phyloP scores from a whole-genome alignment of 2,888 invertebrate genomes.

The Noctua janthe region DNA sequence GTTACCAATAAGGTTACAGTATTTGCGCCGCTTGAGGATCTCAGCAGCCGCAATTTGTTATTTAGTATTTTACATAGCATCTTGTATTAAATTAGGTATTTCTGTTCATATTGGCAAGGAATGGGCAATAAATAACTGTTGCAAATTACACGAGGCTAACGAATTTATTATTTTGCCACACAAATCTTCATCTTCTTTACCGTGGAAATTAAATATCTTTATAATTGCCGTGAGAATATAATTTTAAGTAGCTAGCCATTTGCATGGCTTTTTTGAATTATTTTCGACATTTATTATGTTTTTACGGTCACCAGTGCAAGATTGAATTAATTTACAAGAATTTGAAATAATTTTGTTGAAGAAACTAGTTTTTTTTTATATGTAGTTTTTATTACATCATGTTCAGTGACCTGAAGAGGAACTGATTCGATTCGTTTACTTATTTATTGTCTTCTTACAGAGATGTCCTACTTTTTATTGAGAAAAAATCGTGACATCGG shows the following conservation, averaged over 20 bases:
- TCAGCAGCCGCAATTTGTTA: no score
- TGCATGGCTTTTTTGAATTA: slow-evolving; percentile 9
- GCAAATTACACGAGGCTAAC: slow-evolving; percentile 11
- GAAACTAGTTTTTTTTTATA: slow-evolving; percentile 19
- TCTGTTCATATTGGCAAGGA: neutral
- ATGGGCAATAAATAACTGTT: neutral
- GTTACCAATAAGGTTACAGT: no score
- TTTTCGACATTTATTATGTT: slow-evolving; percentile 20
- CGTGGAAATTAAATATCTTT: slow-evolving; percentile 22
- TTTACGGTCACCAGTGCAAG: slow-evolving; percentile 35
- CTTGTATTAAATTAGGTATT: neutral
- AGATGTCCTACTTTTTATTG: neutral
- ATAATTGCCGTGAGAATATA: slow-evolving; percentile 38
- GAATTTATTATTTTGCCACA: slow-evolving; percentile 23
- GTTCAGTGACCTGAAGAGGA: neutral
- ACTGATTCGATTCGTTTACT: neutral
- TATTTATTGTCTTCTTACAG: neutral
- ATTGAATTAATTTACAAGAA: slow-evolving; percentile 42
- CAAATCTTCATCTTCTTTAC: neutral
- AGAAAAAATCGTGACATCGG: neutral
- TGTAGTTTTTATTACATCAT: slow-evolving; percentile 15
- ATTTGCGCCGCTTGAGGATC: no score
- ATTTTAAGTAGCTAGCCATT: neutral
- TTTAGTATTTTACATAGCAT: no score
- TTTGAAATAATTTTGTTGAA: slow-evolving; percentile 4